Evolutionary conservation across 2,888 invertebrate species (phyloP).

Genomic region (Dendrolimus pini): DNA sequence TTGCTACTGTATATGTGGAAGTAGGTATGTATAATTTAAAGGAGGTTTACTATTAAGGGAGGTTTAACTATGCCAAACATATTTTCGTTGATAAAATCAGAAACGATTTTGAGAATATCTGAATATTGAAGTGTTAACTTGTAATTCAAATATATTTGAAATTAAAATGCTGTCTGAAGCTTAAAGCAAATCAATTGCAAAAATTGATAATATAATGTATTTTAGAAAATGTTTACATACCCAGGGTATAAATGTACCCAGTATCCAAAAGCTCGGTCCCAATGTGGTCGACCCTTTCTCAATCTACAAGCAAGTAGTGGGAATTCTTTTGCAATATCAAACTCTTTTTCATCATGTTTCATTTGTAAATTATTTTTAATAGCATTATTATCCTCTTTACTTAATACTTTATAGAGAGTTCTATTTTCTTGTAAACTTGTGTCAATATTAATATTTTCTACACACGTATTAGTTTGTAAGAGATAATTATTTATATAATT

Average conservation of each 20-base stretch:
- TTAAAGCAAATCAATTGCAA: too few species aligned
- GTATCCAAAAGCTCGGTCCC: conserved; percentile 65
- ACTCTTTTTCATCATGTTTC: conserved; percentile 23
- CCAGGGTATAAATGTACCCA: conserved; percentile 68
- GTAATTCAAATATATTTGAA: too few species aligned
- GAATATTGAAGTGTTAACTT: too few species aligned
- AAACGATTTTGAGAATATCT: too few species aligned
- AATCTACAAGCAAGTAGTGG: conserved; percentile 61
- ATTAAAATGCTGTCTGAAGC: too few species aligned
- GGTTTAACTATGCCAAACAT: too few species aligned
- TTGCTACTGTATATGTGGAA: too few species aligned
- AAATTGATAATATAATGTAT: too few species aligned
- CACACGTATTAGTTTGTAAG: background rate
- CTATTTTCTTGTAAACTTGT: background rate
- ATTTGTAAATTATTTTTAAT: background rate
- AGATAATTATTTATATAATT: too few species aligned
- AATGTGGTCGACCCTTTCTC: conserved; percentile 58
- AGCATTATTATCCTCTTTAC: background rate
- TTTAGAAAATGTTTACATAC: conserved; percentile 21
- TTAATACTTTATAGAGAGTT: background rate
- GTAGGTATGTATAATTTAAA: too few species aligned
- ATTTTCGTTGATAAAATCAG: too few species aligned
- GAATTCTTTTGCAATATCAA: conserved; percentile 48
- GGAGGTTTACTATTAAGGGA: too few species aligned
- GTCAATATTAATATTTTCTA: background rate